A percentile compares a stretch with the other conserved stretches of the same genome.
Evolutionary conservation across 2,888 invertebrate species (phyloP).

Genomic region (Zhuqinia jingwanae): DNA sequence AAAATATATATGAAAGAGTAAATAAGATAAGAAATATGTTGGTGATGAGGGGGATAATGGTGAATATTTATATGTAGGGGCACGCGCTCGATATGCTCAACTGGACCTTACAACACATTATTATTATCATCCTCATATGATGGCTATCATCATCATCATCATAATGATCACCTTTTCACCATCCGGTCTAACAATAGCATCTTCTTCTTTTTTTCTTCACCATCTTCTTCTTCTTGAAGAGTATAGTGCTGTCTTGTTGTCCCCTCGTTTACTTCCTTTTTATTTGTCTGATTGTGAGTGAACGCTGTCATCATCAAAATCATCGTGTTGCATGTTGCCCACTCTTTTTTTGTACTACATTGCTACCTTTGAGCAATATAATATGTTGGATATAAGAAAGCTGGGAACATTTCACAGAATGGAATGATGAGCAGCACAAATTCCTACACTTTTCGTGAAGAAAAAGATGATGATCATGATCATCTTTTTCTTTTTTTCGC

Average conservation of each 20-base stretch:
- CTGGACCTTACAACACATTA: conserved; percentile 29
- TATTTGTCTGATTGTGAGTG: conserved; percentile 25
- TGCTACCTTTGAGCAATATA: conserved; percentile 13
- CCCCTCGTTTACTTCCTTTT: conserved; percentile 1
- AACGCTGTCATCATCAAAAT: conserved; percentile 38
- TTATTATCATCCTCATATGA: conserved; percentile 21
- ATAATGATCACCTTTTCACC: conserved; percentile 28
- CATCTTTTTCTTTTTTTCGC: neutral
- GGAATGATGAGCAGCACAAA: neutral
- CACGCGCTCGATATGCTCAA: no score
- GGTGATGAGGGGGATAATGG: no score
- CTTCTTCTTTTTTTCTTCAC: no score
- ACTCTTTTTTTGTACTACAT: conserved; percentile 5
- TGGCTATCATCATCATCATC: conserved; percentile 56
- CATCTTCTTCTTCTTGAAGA: neutral
- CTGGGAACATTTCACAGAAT: neutral
- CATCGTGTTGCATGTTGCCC: conserved; percentile 33
- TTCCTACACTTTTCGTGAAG: conserved; percentile 24
- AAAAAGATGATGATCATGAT: conserved; percentile 15
- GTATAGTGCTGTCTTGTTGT: neutral
- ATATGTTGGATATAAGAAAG: neutral
- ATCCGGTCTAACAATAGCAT: conserved; percentile 25
- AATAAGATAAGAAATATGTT: no score
- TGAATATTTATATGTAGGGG: no score
- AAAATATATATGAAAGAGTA: no score